Evolutionary conservation across 2,113 vertebrate genomes (phyloP).

Genomic region (Monopterus albus): DNA sequence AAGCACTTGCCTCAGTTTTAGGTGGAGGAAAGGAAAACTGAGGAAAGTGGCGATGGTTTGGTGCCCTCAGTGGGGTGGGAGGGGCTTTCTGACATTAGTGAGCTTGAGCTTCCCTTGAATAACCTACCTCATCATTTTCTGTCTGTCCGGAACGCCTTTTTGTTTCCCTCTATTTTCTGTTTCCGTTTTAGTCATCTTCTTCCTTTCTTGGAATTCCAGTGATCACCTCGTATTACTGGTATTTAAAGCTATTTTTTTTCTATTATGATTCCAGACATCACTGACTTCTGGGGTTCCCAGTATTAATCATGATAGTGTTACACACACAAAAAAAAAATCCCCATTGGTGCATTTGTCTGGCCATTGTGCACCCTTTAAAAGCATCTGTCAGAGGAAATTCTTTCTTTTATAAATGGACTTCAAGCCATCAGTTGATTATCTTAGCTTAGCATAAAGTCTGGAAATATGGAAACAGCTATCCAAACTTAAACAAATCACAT

Average conservation of each 20-base stretch:
- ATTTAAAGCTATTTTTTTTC: slow-evolving; percentile 21
- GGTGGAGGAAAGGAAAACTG: slow-evolving; percentile 34
- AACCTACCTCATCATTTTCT: slow-evolving; percentile 40
- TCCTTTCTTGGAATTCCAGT: slow-evolving; percentile 35
- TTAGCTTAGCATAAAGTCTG: neutral
- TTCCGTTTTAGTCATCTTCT: slow-evolving; percentile 18
- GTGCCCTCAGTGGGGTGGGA: slow-evolving; percentile 27
- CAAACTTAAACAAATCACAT: neutral
- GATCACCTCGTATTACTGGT: slow-evolving; percentile 18
- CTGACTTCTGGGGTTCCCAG: slow-evolving; percentile 24
- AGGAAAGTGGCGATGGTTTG: slow-evolving; percentile 52
- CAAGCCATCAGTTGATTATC: too few relatives aligned
- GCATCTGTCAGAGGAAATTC: too few relatives aligned
- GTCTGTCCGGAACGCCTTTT: slow-evolving; percentile 21
- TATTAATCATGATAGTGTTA: slow-evolving; percentile 20
- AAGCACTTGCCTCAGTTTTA: neutral
- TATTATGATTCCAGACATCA: neutral
- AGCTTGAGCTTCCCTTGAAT: slow-evolving; percentile 37
- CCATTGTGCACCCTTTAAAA: too few relatives aligned
- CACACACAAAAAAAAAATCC: slow-evolving; percentile 17
- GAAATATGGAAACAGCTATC: neutral
- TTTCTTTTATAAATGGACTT: too few relatives aligned
- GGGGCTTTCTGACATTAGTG: neutral
- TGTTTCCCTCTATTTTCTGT: neutral
- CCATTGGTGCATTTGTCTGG: neutral